phyloP scores from a whole-genome alignment of 2,113 vertebrate genomes.

The Nycticryphes semicollaris region DNA sequence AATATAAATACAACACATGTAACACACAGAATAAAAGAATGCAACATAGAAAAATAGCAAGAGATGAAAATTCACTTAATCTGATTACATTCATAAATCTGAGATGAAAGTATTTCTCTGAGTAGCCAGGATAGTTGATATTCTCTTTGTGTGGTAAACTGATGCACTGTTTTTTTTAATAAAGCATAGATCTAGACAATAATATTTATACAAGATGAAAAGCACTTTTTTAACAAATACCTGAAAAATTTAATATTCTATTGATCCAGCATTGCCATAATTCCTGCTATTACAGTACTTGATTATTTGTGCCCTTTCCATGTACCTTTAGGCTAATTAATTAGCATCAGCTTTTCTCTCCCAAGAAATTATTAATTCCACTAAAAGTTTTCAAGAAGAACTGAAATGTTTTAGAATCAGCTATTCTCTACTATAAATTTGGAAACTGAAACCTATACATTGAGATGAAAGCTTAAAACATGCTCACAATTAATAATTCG shows the following conservation, averaged over 20 bases:
- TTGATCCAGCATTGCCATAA: neutral
- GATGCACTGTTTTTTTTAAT: neutral
- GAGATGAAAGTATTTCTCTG: neutral
- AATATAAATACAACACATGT: neutral
- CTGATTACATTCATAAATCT: neutral
- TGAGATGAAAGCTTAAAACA: neutral
- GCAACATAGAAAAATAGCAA: neutral
- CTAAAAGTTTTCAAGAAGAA: neutral
- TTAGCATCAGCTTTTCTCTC: neutral
- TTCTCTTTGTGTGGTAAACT: neutral
- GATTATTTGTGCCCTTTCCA: neutral
- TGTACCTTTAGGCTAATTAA: neutral
- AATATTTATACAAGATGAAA: neutral
- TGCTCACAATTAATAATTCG: neutral
- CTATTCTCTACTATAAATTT: neutral
- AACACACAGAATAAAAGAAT: neutral
- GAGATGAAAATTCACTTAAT: neutral
- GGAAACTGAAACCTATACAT: neutral
- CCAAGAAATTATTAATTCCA: neutral
- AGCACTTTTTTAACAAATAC: neutral
- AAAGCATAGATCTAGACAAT: neutral
- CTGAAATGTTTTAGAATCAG: neutral
- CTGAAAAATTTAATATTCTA: neutral
- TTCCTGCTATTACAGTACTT: neutral
- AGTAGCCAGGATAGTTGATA: neutral